These are phyloP conservation scores for Taxidea taxus DNA, from an alignment of 2,113 vertebrate genomes.

Conservation along the genomic window DNA sequence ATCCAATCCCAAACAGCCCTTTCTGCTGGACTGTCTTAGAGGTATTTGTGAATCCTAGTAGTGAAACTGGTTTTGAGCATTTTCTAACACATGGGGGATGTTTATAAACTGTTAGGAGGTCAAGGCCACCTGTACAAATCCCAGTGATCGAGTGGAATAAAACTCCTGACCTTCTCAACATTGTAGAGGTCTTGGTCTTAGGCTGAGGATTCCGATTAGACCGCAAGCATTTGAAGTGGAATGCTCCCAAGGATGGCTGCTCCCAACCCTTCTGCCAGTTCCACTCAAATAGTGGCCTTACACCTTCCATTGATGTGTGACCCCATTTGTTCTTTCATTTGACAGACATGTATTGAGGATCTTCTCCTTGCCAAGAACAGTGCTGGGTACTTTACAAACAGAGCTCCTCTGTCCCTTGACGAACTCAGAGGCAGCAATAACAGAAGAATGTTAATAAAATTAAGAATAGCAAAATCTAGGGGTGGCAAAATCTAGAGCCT, in stretches of 20 bases:
- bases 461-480: not conserved
- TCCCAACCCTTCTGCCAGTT: not conserved
- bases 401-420: not conserved
- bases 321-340: not conserved
- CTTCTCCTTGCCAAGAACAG: not conserved
- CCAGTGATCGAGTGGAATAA: not conserved
- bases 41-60: not conserved
- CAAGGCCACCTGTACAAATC: not conserved
- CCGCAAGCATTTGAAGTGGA: not conserved
- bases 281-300: not conserved
- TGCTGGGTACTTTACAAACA: not conserved
- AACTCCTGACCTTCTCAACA: not conserved
- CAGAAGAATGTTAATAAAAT: not conserved
- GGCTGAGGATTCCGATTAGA: not conserved
- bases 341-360: not conserved
- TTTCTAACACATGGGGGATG: not conserved
- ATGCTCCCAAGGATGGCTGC: not conserved
- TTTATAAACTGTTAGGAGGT: not conserved
- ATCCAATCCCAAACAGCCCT: not conserved
- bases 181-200: not conserved
- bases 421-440: not conserved
- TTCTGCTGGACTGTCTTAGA: not conserved
- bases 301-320: fast-evolving
- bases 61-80: not conserved
- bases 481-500: not conserved